These are phyloP conservation scores for Noctilio leporinus DNA, from an alignment of 2,113 vertebrate genomes.

Conservation along the genomic window DNA sequence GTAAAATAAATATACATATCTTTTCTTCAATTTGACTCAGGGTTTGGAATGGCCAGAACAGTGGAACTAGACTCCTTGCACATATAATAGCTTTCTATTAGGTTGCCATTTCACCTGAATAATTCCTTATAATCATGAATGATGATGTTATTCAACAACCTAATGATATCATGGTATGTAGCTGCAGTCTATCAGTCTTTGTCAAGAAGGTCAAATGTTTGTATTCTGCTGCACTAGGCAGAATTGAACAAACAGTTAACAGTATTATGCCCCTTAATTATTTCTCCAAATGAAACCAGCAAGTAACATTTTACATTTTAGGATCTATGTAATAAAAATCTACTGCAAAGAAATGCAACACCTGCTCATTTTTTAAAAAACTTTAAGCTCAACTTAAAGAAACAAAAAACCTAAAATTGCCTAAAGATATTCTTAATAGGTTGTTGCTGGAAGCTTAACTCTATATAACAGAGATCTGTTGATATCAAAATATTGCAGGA, in stretches of 20 bases:
- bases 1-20: slow-evolving; percentile 75
- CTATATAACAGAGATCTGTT: background rate
- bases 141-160: slow-evolving; percentile 88
- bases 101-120: slow-evolving; percentile 83
- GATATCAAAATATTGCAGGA: background rate
- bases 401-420: background rate
- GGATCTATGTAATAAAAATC: background rate
- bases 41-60: slow-evolving; percentile 76
- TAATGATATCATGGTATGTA: slow-evolving; percentile 82
- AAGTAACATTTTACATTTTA: background rate
- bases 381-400: background rate
- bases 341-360: slow-evolving; percentile 7
- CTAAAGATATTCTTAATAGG: background rate
- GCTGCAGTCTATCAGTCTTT: slow-evolving; percentile 85
- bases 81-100: slow-evolving; percentile 83
- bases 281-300: slow-evolving; percentile 73
- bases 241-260: slow-evolving; percentile 84
- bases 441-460: background rate
- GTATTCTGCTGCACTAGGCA: slow-evolving; percentile 73
- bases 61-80: slow-evolving; percentile 72
- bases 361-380: background rate
- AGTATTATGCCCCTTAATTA: slow-evolving; percentile 77
- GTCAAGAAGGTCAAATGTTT: slow-evolving; percentile 86
- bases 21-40: slow-evolving; percentile 67
- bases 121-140: slow-evolving; percentile 89